Conservation (phyloP, 2,797 vertebrate genomes). For the Triplophysa bombifrons region DNA sequence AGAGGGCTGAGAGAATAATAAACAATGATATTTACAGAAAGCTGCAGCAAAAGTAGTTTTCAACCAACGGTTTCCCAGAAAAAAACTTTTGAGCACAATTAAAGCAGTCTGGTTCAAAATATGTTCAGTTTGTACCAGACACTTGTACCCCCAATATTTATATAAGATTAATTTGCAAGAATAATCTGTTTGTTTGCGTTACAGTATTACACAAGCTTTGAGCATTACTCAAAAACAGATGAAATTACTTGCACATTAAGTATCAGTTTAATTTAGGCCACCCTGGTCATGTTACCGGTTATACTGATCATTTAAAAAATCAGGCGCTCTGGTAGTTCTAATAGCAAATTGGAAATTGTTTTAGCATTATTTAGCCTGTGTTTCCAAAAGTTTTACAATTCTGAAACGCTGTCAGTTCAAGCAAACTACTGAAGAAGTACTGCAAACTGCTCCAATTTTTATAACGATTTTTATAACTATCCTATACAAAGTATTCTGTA, state of each 20-base stretch:
- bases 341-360: constrained; percentile 1
- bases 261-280: constrained; percentile 36
- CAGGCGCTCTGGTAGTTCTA: background rate
- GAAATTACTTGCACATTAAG: constrained; percentile 46
- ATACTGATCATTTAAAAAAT: constrained; percentile 12
- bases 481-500: background rate
- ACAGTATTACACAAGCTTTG: constrained; percentile 21
- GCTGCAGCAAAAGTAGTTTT: background rate
- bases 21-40: background rate
- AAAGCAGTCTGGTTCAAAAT: constrained; percentile 19
- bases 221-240: constrained; percentile 33
- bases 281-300: constrained; percentile 6
- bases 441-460: background rate
- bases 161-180: constrained; percentile 22
- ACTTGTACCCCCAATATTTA: constrained; percentile 39
- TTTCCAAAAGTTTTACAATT: background rate
- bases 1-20: background rate
- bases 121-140: constrained; percentile 8
- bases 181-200: constrained; percentile 37
- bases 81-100: background rate
- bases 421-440: background rate
- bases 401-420: background rate
- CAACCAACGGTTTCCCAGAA: background rate
- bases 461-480: too few relatives aligned
- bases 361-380: background rate